These are phyloP conservation scores for Phortica variegata DNA, from an alignment of 1,140 invertebrate genomes.

Conservation along the genomic window DNA sequence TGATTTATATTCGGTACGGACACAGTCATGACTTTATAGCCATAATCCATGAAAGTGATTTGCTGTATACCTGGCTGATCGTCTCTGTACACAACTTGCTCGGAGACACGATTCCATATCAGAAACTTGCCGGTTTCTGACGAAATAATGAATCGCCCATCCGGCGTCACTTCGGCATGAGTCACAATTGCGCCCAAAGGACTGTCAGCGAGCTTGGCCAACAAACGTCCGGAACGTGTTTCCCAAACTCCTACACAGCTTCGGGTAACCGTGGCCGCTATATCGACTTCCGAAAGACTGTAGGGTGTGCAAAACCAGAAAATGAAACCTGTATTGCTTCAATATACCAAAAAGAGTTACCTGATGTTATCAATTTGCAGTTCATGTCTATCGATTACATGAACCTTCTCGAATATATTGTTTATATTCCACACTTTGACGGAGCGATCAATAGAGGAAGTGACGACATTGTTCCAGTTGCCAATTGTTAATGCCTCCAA, in stretches of 20 bases:
- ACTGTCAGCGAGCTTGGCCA: constrained; percentile 85
- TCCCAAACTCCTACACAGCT: constrained; percentile 96
- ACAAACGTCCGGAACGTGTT: constrained; percentile 78
- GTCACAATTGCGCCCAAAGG: constrained; percentile 93
- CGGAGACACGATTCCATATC: constrained; percentile 85
- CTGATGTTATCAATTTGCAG: constrained; percentile 91
- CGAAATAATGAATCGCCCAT: constrained; percentile 82
- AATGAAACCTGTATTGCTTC: too few relatives aligned
- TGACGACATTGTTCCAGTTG: constrained; percentile 92
- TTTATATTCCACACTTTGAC: constrained; percentile 99
- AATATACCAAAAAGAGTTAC: too few relatives aligned
- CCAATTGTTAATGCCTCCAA: constrained; percentile 81
- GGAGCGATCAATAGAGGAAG: constrained; percentile 95
- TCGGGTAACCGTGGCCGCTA: constrained; percentile 86
- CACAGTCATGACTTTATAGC: constrained; percentile 81
- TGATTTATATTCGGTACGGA: constrained; percentile 64
- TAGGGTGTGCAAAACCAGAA: constrained; percentile 10
- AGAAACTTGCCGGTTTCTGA: constrained; percentile 91
- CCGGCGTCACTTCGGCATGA: constrained; percentile 82
- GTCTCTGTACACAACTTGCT: constrained; percentile 81
- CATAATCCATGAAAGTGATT: constrained; percentile 79
- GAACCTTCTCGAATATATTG: constrained; percentile 97
- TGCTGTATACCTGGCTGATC: constrained; percentile 85
- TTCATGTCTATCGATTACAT: constrained; percentile 94
- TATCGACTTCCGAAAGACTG: constrained; percentile 72